These are phyloP conservation scores for Sphyrna mokarran DNA, from an alignment of 2,113 vertebrate genomes.

Conservation along the genomic window DNA sequence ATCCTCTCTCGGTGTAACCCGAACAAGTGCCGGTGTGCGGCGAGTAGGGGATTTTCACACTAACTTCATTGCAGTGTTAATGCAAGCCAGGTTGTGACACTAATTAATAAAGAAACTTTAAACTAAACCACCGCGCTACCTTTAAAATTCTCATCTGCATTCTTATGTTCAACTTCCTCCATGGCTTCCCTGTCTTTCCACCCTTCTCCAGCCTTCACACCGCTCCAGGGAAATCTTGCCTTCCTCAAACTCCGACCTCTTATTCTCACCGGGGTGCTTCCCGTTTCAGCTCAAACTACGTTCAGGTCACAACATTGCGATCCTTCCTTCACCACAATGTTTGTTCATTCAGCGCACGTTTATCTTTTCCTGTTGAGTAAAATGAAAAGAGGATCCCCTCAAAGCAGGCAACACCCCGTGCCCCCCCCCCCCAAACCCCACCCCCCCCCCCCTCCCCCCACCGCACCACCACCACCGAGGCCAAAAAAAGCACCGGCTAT, in stretches of 20 bases:
- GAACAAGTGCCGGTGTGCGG: no score
- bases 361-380: conserved; percentile 30
- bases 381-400: conserved; percentile 21
- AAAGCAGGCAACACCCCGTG: conserved; percentile 26
- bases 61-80: no score
- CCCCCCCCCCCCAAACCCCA: no score
- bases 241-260: neutral
- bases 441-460: no score
- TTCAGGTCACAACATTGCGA: neutral
- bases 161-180: neutral
- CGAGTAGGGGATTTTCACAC: no score
- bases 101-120: no score
- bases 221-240: neutral
- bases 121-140: no score
- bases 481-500: conserved; percentile 29
- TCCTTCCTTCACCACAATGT: neutral
- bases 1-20: no score
- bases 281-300: neutral
- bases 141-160: no score
- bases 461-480: no score
- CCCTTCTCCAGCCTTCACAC: neutral
- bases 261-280: neutral
- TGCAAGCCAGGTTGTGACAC: no score
- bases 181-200: neutral
- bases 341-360: conserved; percentile 16